Conservation (phyloP, 1,140 invertebrate genomes). For the Orius laevigatus region DNA sequence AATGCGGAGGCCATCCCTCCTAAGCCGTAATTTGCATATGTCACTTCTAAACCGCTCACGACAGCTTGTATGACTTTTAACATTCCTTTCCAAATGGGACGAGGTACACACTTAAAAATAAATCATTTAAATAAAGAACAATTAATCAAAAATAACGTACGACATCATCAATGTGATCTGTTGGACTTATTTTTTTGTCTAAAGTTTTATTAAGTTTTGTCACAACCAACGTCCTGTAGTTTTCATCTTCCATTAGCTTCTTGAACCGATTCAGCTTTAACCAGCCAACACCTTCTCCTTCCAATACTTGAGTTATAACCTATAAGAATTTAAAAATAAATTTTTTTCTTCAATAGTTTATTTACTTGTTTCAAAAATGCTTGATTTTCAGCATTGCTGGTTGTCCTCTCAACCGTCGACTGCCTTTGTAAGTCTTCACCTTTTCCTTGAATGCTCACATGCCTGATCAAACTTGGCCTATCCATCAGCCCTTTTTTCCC, state of each 20-base stretch:
- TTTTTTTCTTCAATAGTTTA: not conserved
- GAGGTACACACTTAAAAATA: constrained; percentile 57
- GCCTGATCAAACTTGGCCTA: constrained; percentile 77
- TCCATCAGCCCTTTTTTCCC: constrained; percentile 59
- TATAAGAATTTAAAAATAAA: constrained; percentile 28
- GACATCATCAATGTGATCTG: constrained; percentile 95
- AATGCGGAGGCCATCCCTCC: constrained; percentile 96
- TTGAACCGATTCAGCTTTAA: constrained; percentile 85
- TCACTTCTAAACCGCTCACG: constrained; percentile 76
- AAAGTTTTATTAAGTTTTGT: constrained; percentile 89
- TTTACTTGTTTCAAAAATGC: constrained; percentile 64
- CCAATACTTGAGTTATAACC: constrained; percentile 77
- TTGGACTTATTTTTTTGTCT: constrained; percentile 82
- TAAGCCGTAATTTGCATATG: constrained; percentile 82
- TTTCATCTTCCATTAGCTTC: constrained; percentile 98
- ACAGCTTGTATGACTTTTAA: constrained; percentile 79
- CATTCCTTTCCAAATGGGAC: constrained; percentile 92
- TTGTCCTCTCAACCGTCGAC: constrained; percentile 47
- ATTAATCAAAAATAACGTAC: constrained; percentile 38
- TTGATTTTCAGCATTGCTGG: constrained; percentile 71
- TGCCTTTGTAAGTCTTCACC: constrained; percentile 47
- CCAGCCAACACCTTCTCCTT: constrained; percentile 95
- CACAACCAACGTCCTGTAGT: constrained; percentile 88
- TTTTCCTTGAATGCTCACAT: constrained; percentile 33
- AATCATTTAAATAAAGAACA: constrained; percentile 3